Base-by-base conservation (phyloP, 2,888 invertebrate genomes). In the Lasiommata megera region DNA sequence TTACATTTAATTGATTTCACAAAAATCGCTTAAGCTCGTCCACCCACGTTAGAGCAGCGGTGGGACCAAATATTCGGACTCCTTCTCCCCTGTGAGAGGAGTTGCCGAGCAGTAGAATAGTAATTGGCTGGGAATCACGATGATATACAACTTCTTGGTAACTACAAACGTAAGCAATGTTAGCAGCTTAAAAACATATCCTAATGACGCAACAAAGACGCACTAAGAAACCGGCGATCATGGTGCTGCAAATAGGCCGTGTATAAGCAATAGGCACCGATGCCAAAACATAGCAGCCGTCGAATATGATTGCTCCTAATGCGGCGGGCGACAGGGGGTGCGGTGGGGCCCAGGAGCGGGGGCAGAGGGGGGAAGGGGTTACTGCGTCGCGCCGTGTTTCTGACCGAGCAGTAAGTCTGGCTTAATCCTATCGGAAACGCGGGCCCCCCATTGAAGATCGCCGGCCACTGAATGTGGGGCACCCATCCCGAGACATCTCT, bases 251-350 rank as follows among this genome's bases (percentile, higher is more conserved):
- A 88, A 88, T 85, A 86, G 75, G 74, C 75, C 73, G 77, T 46
- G 80, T 78, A 82, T 84, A 87, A 87, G 88, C 86, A 86, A 87
- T 83, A 84, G 79, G 83, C 80, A 76, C 80, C 81, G 81, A 83
- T 89, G 89, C 89, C 89, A 89, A 88, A 89, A 88, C 87, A 81
- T 84, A 82, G 80, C 82, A 79, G 79, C 83, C 86, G 85, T 87
- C 87, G 88, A 88, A 88, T 88, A 88, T 90, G 89, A 88, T 88
- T 88, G 87, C 88, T 88, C 86, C 87, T 88, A 88, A 89, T 87
- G 87, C 87, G 82, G 69, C 75, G 67, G 80, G 76, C 72, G 76
- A 69, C 62, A 61, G 69, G 71, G 76, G 75, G 73, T 73, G 74
- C 64, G 69, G 67, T 68, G 72, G 67, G 63, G 70, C 64, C 66